Conservation (phyloP, 2,797 vertebrate species). For the Sebastes itinus region DNA sequence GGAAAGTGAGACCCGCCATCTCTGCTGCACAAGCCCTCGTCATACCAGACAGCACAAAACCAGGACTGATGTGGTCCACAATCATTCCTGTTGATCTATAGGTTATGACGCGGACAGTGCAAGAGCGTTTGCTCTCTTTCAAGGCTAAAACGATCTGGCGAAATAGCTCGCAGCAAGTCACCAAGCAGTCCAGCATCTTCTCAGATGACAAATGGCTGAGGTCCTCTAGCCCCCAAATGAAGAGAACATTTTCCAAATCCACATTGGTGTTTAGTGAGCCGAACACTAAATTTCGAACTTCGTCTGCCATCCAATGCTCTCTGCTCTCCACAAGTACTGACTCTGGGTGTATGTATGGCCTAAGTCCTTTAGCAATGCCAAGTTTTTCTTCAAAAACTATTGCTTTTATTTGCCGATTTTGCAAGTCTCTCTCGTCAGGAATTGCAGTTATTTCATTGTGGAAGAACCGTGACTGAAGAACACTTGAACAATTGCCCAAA, state of each 20-base stretch:
- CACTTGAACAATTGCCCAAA: slow-evolving; percentile 60
- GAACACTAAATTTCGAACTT: slow-evolving; percentile 53
- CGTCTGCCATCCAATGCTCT: slow-evolving; percentile 29
- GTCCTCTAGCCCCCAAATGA: slow-evolving; percentile 85
- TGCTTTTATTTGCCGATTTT: slow-evolving; percentile 70
- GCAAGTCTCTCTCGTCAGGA: slow-evolving; percentile 8
- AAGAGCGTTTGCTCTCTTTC: slow-evolving; percentile 63
- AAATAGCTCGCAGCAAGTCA: slow-evolving; percentile 85
- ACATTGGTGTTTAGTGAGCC: slow-evolving; percentile 48
- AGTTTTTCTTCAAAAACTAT: slow-evolving; percentile 87
- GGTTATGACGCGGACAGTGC: slow-evolving; percentile 82
- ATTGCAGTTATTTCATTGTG: slow-evolving; percentile 79
- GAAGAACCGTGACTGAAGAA: slow-evolving; percentile 79
- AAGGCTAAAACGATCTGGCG: slow-evolving; percentile 83
- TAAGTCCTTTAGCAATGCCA: slow-evolving; percentile 81
- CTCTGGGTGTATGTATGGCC: slow-evolving; percentile 75
- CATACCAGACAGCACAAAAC: slow-evolving; percentile 87
- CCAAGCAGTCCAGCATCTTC: slow-evolving; percentile 71
- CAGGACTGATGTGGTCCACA: slow-evolving; percentile 84
- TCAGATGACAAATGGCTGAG: slow-evolving; percentile 76
- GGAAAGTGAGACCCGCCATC: slow-evolving; percentile 75
- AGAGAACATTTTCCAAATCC: slow-evolving; percentile 79
- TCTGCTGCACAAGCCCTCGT: slow-evolving; percentile 83
- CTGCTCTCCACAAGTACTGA: slow-evolving; percentile 46
- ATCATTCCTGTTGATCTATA: slow-evolving; percentile 81